Evolutionary conservation across 2,888 invertebrate genomes (phyloP).

Genomic region (Syritta pipiens): DNA sequence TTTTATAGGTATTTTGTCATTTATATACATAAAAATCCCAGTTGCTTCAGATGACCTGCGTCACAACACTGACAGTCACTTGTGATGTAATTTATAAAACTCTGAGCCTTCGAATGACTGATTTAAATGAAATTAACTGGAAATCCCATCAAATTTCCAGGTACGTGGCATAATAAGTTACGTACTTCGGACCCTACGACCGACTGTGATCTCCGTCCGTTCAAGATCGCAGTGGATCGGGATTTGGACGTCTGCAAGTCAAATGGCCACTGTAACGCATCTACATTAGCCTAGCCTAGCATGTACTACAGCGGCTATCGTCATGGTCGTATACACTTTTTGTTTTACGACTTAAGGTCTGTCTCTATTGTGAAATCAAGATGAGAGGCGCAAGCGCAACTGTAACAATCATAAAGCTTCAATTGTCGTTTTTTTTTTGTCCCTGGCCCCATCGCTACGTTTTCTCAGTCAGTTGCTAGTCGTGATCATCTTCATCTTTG

Average conservation of each 20-base stretch:
- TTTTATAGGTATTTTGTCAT: too few species aligned
- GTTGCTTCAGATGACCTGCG: too few species aligned
- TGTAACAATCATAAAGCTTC: constrained; percentile 65
- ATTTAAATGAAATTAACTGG: constrained; percentile 38
- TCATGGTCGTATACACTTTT: constrained; percentile 30
- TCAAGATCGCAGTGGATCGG: not conserved
- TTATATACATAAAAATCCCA: too few species aligned
- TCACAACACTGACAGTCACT: not conserved
- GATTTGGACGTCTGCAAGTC: constrained; percentile 33
- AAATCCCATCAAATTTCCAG: constrained; percentile 43
- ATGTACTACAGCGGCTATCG: constrained; percentile 40
- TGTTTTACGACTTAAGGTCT: constrained; percentile 24
- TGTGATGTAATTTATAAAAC: not conserved
- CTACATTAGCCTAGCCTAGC: constrained; percentile 55
- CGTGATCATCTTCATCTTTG: constrained; percentile 63
- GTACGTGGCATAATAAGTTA: constrained; percentile 57
- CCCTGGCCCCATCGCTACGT: constrained; percentile 34
- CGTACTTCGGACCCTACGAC: not conserved
- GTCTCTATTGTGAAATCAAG: constrained; percentile 54
- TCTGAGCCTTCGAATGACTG: too few species aligned
- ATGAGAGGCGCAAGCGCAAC: constrained; percentile 65
- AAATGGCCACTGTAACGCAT: too few species aligned
- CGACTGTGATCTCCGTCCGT: not conserved
- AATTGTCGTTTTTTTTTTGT: constrained; percentile 53
- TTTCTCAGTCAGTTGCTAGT: not conserved